Base-by-base conservation (phyloP, 2,797 vertebrate genomes). In the Thripadectes ignobilis region DNA sequence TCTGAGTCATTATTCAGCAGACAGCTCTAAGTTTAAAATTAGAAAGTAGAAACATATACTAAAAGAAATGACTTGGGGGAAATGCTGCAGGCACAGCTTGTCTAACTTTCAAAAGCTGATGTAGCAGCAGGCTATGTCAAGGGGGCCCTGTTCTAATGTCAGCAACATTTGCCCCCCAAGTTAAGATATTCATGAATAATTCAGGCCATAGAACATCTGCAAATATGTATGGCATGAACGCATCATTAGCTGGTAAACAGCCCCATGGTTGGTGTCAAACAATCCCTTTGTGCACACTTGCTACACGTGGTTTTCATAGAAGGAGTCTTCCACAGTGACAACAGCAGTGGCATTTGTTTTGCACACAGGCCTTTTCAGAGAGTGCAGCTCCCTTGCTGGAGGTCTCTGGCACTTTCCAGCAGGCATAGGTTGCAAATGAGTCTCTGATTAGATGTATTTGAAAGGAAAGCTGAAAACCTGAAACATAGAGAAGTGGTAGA, bases 1-100 rank as follows among this genome's bases (percentile, higher is more conserved):
- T 96, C 88, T 95, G 95, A 96, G 82, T 96, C 94, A 95, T 78
- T 88, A 83, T 95, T 49, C n/a, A 76, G 80, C 89, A 96, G 93
- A 95, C 82, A 63, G 79, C 43, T 59, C 84, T 55, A 84, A 66
- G 34, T 86, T 90, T 94, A 96, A 92, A 96, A 94, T 94, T 96
- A 76, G 94, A 96, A 96, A 82, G 39, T 49, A 94, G 85, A 76
- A 85, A 57, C 34, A 66, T 86, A 76, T 67, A 92, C 76, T 11
- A 58, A 55, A 65, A 68, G 72, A 58, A 63, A 61, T 54, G 65
- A 66, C 75, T 83, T 83, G 46, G 74, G 74, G 46, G 82, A 76
- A 96, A 86, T 36, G 21, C 48, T 81, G 20, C 48, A 77, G 59
- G 75, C 65, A 74, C 34, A 88, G 29, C 45, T 72, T 91, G 32